phyloP scores from a whole-genome alignment of 2,113 vertebrate species.

The Eidolon helvum region DNA sequence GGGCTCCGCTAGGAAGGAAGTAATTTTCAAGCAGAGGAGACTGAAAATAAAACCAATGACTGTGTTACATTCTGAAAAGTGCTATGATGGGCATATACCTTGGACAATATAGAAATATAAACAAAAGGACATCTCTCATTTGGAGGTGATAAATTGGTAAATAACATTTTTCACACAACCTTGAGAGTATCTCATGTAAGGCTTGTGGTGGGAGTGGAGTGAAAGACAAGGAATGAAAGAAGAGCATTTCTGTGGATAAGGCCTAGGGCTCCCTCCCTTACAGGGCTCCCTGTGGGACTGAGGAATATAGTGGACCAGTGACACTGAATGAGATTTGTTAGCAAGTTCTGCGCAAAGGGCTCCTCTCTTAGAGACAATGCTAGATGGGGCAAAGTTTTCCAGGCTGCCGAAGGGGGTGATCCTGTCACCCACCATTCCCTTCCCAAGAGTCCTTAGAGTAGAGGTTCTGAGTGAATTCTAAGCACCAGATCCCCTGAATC shows the following conservation, averaged over 20 bases:
- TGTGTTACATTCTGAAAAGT: not conserved
- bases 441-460: not conserved
- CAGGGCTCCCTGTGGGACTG: not conserved
- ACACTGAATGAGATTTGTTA: not conserved
- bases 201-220: not conserved
- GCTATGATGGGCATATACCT: not conserved
- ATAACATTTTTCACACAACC: not conserved
- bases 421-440: too few species aligned
- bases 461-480: not conserved
- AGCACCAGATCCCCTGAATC: not conserved
- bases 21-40: not conserved
- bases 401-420: not conserved
- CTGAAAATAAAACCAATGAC: not conserved
- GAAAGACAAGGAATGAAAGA: not conserved
- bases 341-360: not conserved
- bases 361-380: not conserved
- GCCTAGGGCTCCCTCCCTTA: not conserved
- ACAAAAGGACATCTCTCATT: not conserved
- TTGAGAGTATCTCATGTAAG: not conserved
- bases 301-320: not conserved
- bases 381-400: not conserved
- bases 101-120: not conserved
- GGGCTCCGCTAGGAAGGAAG: not conserved
- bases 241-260: not conserved
- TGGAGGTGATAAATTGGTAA: not conserved